These are phyloP conservation scores for Trichopria drosophilae DNA, from an alignment of 2,888 invertebrate species.

Conservation along the genomic window DNA sequence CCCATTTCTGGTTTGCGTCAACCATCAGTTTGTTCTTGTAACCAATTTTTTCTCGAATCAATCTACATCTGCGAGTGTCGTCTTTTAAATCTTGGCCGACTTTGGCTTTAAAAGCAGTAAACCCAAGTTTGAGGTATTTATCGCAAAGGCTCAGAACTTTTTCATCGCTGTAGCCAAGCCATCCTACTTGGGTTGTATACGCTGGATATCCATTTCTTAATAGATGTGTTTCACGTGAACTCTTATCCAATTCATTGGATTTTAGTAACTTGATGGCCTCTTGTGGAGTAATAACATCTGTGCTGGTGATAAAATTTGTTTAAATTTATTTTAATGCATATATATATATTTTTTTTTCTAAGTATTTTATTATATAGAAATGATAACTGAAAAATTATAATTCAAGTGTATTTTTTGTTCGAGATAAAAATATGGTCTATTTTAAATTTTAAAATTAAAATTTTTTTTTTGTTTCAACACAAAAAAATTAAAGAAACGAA, in stretches of 20 bases:
- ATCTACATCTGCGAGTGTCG: conserved; percentile 72
- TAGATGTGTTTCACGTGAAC: conserved; percentile 67
- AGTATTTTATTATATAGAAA: neutral
- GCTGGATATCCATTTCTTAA: conserved; percentile 76
- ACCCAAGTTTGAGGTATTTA: conserved; percentile 75
- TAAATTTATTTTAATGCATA: neutral
- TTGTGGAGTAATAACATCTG: conserved; percentile 79
- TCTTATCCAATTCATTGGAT: conserved; percentile 63
- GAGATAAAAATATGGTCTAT: too few species aligned
- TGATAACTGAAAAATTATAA: neutral
- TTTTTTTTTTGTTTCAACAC: too few species aligned
- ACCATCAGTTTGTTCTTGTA: conserved; percentile 78
- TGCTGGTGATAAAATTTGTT: conserved; percentile 66
- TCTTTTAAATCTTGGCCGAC: conserved; percentile 81
- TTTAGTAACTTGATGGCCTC: conserved; percentile 76
- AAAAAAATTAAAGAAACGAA: too few species aligned
- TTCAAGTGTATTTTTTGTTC: too few species aligned
- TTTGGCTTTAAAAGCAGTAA: conserved; percentile 85
- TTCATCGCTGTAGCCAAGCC: conserved; percentile 85
- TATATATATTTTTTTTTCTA: neutral
- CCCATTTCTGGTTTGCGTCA: conserved; percentile 90
- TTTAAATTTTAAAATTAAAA: too few species aligned
- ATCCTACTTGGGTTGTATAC: conserved; percentile 86
- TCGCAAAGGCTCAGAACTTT: conserved; percentile 70
- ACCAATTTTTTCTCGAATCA: conserved; percentile 78